Conservation (phyloP, 2,888 invertebrate species). For the Trypoxylon attenuatum region DNA sequence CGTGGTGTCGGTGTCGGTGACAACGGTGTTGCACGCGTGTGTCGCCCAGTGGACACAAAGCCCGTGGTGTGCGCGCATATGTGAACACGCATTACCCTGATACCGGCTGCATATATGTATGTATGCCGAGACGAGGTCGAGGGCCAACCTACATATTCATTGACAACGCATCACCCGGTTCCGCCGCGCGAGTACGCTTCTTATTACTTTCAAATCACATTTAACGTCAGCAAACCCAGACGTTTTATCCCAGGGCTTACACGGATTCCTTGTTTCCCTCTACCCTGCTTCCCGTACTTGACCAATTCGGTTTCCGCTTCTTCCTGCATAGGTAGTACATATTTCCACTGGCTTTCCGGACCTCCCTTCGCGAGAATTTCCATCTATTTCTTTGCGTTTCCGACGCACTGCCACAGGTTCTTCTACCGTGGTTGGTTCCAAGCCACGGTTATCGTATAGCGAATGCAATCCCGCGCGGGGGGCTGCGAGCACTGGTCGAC, state of each 20-base stretch:
- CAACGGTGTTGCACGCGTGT: not conserved
- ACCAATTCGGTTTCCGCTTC: too few relatives aligned
- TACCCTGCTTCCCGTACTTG: not conserved
- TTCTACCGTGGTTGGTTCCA: too few relatives aligned
- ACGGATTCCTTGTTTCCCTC: not conserved
- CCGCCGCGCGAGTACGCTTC: slow-evolving; percentile 44
- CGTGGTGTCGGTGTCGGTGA: too few relatives aligned
- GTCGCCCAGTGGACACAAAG: not conserved
- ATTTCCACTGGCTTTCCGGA: too few relatives aligned
- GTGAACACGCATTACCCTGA: too few relatives aligned
- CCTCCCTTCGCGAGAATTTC: too few relatives aligned
- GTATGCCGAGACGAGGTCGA: slow-evolving; percentile 59
- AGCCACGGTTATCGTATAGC: too few relatives aligned
- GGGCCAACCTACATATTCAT: slow-evolving; percentile 69
- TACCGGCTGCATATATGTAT: slow-evolving; percentile 35
- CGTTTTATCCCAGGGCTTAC: slow-evolving; percentile 28
- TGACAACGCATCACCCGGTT: slow-evolving; percentile 62
- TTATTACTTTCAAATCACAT: slow-evolving; percentile 49
- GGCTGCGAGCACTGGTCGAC: too few relatives aligned
- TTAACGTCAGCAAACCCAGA: slow-evolving; percentile 18
- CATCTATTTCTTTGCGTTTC: too few relatives aligned
- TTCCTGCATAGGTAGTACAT: too few relatives aligned
- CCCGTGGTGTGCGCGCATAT: not conserved
- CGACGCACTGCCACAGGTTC: too few relatives aligned
- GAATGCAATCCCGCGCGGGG: too few relatives aligned